A percentile compares a stretch with the other conserved stretches of the same genome.
phyloP scores from a whole-genome alignment of 2,888 invertebrate genomes.

The Sclerodermus sp. region DNA sequence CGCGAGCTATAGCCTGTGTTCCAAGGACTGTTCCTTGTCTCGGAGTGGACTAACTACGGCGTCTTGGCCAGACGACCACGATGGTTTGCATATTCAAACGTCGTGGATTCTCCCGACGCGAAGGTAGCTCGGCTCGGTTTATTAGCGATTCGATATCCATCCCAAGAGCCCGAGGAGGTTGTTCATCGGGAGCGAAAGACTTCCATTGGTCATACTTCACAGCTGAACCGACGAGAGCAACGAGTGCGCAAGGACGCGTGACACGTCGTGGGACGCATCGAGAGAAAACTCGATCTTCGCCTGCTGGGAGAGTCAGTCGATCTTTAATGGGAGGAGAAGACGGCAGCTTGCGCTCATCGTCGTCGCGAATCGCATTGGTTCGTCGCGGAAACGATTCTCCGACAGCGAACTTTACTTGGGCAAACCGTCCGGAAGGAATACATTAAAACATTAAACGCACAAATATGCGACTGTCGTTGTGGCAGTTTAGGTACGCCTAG shows the following conservation, averaged over 20 bases:
- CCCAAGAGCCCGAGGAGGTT: too few relatives aligned
- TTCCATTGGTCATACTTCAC: too few relatives aligned
- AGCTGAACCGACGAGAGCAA: too few relatives aligned
- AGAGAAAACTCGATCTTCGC: too few relatives aligned
- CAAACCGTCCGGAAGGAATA: slow-evolving; percentile 43
- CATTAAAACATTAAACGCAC: slow-evolving; percentile 42
- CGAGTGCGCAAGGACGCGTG: too few relatives aligned
- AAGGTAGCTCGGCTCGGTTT: slow-evolving; percentile 14
- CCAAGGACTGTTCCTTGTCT: slow-evolving; percentile 22
- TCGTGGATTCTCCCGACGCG: slow-evolving; percentile 38
- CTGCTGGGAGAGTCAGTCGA: too few relatives aligned
- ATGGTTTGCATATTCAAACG: slow-evolving; percentile 48
- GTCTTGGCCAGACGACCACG: slow-evolving; percentile 43
- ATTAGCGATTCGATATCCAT: not conserved
- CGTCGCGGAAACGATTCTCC: not conserved
- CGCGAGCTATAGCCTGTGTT: too few relatives aligned
- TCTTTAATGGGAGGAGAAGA: too few relatives aligned
- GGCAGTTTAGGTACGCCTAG: slow-evolving; percentile 38
- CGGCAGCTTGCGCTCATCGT: slow-evolving; percentile 2
- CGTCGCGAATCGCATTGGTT: not conserved
- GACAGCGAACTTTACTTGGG: not conserved
- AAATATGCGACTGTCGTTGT: slow-evolving; percentile 36
- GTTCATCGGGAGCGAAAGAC: too few relatives aligned
- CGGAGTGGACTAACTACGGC: slow-evolving; percentile 33
- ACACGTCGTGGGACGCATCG: too few relatives aligned